phyloP scores from a whole-genome alignment of 2,888 invertebrate species.

The Lacanobia wlatinum region DNA sequence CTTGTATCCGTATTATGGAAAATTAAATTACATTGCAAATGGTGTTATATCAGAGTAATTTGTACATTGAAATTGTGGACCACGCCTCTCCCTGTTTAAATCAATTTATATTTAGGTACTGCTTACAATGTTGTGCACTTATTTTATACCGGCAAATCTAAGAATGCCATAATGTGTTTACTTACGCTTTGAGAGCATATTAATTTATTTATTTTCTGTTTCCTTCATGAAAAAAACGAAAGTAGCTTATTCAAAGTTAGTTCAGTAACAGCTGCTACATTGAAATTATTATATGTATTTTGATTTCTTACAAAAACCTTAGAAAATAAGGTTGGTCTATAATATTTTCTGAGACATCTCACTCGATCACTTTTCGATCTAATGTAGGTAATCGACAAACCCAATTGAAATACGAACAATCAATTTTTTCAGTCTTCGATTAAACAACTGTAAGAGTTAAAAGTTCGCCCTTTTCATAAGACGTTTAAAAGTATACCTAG shows the following conservation, averaged over 20 bases:
- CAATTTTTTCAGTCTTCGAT: not conserved
- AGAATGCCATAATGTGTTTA: too few species aligned
- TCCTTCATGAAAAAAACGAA: not conserved
- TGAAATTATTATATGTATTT: not conserved
- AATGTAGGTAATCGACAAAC: conserved; percentile 16
- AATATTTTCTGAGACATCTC: not conserved
- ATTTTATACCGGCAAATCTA: not conserved
- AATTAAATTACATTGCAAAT: conserved; percentile 29
- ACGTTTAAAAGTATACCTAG: not conserved
- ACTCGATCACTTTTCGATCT: not conserved
- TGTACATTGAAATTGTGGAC: conserved; percentile 1
- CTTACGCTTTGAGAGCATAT: too few species aligned
- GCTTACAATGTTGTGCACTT: not conserved
- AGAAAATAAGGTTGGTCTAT: not conserved
- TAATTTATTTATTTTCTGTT: not conserved
- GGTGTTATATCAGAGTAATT: conserved; percentile 24
- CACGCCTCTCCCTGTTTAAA: conserved; percentile 9
- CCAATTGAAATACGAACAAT: not conserved
- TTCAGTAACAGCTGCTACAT: not conserved
- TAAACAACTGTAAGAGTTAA: not conserved
- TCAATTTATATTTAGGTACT: not conserved
- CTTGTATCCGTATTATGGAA: conserved; percentile 14
- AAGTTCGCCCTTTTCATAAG: not conserved
- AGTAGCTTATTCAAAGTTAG: not conserved
- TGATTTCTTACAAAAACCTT: not conserved